phyloP scores from a whole-genome alignment of 2,797 vertebrate genomes.

The Protosalanx chinensis region DNA sequence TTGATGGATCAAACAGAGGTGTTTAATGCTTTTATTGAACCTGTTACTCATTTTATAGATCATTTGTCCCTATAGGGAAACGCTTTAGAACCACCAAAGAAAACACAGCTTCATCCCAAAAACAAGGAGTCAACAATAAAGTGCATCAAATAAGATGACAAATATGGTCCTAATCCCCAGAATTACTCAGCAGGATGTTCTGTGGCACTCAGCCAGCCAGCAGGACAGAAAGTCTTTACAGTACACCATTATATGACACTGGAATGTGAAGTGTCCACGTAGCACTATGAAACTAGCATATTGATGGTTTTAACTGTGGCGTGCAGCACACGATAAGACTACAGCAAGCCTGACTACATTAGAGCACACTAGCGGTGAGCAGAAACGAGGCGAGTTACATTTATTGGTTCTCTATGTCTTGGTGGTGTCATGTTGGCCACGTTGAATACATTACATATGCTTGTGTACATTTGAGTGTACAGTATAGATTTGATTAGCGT shows the following conservation, averaged over 20 bases:
- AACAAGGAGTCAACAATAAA: too few relatives aligned
- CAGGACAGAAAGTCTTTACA: constrained; percentile 18
- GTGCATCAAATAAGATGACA: too few relatives aligned
- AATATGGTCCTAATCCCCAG: not conserved
- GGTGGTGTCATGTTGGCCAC: not conserved
- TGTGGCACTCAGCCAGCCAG: constrained; percentile 8
- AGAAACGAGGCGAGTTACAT: too few relatives aligned
- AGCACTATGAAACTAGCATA: constrained; percentile 22
- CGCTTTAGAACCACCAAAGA: too few relatives aligned
- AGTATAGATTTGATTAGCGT: too few relatives aligned
- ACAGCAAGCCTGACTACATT: not conserved
- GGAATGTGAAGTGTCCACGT: constrained; percentile 22
- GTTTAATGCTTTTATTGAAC: not conserved
- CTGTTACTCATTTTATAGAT: not conserved
- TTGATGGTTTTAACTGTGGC: not conserved
- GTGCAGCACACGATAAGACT: not conserved
- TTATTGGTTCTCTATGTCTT: constrained; percentile 7
- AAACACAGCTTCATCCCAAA: too few relatives aligned
- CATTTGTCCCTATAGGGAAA: too few relatives aligned
- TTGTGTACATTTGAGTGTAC: not conserved
- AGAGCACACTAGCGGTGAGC: not conserved
- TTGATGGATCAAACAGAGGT: not conserved
- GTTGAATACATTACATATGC: too few relatives aligned
- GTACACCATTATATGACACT: constrained; percentile 27
- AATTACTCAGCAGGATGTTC: not conserved